A percentile compares a stretch with the other conserved stretches of the same genome.
phyloP scores from a whole-genome alignment of 2,888 invertebrate genomes.

The Ferrisia virgata region DNA sequence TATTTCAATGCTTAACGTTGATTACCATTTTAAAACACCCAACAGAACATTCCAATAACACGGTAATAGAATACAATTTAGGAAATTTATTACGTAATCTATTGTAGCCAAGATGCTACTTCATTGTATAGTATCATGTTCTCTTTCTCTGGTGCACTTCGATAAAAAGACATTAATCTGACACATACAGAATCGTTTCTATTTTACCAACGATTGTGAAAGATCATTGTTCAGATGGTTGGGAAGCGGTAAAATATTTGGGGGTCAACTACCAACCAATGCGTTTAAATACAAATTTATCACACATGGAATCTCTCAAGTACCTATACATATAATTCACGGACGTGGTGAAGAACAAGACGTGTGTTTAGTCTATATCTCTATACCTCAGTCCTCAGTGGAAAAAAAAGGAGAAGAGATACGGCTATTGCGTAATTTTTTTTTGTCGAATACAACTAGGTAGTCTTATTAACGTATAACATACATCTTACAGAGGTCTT shows the following conservation, averaged over 20 bases:
- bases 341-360: not conserved
- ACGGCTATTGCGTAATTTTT: conserved; percentile 3
- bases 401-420: not conserved
- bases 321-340: not conserved
- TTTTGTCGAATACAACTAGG: not conserved
- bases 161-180: conserved; percentile 13
- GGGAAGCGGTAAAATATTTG: not conserved
- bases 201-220: not conserved
- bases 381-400: too few species aligned
- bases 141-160: not conserved
- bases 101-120: conserved; percentile 7
- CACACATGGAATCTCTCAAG: not conserved
- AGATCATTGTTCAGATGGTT: not conserved
- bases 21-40: not conserved
- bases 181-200: not conserved
- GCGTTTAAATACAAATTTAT: not conserved
- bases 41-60: not conserved
- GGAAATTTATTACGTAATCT: not conserved
- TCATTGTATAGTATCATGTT: not conserved
- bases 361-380: too few species aligned
- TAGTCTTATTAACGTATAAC: not conserved
- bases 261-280: not conserved
- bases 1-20: not conserved
- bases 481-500: too few species aligned
- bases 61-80: not conserved